phyloP scores from a whole-genome alignment of 2,797 vertebrate genomes.

The Vireo griseus region DNA sequence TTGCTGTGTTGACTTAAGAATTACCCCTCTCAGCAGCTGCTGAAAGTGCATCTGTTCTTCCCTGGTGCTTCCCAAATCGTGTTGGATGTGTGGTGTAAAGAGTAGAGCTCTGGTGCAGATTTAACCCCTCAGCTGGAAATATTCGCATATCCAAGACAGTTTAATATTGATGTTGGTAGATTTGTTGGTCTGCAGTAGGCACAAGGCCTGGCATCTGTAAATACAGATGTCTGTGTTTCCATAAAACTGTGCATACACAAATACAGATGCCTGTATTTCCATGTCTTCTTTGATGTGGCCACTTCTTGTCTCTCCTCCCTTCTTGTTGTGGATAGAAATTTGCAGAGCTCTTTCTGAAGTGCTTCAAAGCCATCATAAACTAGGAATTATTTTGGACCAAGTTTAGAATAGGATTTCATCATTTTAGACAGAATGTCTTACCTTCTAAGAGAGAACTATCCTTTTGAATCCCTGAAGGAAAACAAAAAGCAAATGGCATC shows the following conservation, averaged over 20 bases:
- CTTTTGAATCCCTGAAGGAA: neutral
- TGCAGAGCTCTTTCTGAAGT: neutral
- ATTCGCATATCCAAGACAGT: neutral
- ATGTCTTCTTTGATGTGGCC: neutral
- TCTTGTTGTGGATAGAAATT: neutral
- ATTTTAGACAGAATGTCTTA: neutral
- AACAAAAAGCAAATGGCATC: neutral
- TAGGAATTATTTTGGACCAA: neutral
- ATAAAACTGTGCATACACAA: neutral
- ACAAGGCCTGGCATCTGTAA: neutral
- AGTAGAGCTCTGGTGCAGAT: neutral
- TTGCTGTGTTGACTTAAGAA: neutral
- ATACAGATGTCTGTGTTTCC: neutral
- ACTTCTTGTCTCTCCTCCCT: neutral
- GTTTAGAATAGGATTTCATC: neutral
- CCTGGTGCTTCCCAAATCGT: rapidly evolving
- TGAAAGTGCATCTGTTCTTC: neutral
- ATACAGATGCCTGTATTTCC: neutral
- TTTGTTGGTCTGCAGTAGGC: neutral
- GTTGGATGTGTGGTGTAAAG: neutral
- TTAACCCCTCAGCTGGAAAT: neutral
- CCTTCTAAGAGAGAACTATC: neutral
- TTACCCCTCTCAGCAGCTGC: neutral
- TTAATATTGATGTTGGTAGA: neutral
- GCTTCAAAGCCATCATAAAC: neutral